Percentiles rank a stretch among this genome's conserved stretches.
These are phyloP conservation scores for Dione juno DNA, from an alignment of 2,888 invertebrate genomes.

Conservation along the genomic window DNA sequence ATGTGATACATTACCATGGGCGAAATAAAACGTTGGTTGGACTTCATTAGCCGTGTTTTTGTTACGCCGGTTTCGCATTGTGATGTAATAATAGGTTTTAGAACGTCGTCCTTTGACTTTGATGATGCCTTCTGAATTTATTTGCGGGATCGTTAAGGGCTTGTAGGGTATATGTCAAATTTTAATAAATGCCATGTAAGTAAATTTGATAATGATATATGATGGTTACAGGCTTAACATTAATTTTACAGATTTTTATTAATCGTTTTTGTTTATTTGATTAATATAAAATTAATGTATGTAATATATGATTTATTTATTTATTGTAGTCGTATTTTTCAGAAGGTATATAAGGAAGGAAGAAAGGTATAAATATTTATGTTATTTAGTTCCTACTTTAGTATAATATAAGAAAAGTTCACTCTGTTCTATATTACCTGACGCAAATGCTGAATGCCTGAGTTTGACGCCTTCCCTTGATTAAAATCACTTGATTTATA, in stretches of 20 bases:
- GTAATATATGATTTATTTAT: too few species aligned
- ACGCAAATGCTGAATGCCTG: too few species aligned
- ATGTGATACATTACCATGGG: conserved; percentile 74
- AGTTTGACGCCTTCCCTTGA: too few species aligned
- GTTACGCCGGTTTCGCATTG: conserved; percentile 61
- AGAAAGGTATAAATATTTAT: too few species aligned
- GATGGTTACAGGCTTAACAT: background rate
- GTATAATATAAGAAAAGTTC: too few species aligned
- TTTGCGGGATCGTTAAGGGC: conserved; percentile 36
- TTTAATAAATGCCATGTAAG: conserved; percentile 19
- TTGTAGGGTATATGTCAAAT: conserved; percentile 2
- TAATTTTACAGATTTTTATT: background rate
- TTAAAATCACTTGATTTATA: too few species aligned
- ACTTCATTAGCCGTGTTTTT: conserved; percentile 79
- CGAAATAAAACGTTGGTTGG: conserved; percentile 72
- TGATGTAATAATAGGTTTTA: conserved; percentile 63
- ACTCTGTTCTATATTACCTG: too few species aligned
- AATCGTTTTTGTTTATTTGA: background rate
- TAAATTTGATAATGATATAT: conserved; percentile 22
- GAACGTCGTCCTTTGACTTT: conserved; percentile 55
- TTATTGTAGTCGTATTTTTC: too few species aligned
- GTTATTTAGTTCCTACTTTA: too few species aligned
- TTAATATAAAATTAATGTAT: too few species aligned
- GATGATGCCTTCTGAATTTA: conserved; percentile 71
- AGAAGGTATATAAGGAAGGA: too few species aligned